Percentiles rank a stretch among this genome's conserved stretches.
These are phyloP conservation scores for Plutomurus gul DNA, from an alignment of 1,140 invertebrate species.

Conservation along the genomic window DNA sequence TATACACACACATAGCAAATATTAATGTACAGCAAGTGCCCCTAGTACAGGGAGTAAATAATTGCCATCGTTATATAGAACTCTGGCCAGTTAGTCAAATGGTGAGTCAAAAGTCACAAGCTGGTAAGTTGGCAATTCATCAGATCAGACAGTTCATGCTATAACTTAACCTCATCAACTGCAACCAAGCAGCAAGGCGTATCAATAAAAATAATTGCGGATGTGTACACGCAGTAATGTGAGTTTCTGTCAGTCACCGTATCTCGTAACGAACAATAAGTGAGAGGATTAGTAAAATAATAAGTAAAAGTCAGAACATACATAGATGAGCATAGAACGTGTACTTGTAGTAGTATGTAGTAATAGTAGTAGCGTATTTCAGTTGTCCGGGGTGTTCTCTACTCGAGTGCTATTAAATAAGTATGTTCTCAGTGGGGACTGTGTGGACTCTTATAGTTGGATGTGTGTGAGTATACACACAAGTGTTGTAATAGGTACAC, in stretches of 20 bases:
- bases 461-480: too few species aligned
- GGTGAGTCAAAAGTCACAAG: not conserved
- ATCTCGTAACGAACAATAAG: not conserved
- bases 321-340: not conserved
- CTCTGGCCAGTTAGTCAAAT: not conserved
- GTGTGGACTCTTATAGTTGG: too few species aligned
- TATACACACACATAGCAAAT: too few species aligned
- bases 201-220: slow-evolving; percentile 35
- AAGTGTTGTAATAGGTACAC: too few species aligned
- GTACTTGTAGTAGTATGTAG: not conserved
- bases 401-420: too few species aligned
- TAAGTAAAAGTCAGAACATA: not conserved
- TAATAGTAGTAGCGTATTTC: not conserved
- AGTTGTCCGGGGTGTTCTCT: too few species aligned
- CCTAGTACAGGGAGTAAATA: too few species aligned
- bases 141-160: not conserved
- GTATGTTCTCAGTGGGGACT: too few species aligned
- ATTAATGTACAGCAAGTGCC: too few species aligned
- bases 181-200: slow-evolving; percentile 27
- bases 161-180: not conserved
- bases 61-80: too few species aligned
- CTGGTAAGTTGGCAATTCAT: slow-evolving; percentile 28
- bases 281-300: not conserved
- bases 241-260: slow-evolving; percentile 9
- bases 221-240: slow-evolving; percentile 20